Conservation (phyloP, 2,797 vertebrate genomes). For the Melanotaenia parkinsoni region DNA sequence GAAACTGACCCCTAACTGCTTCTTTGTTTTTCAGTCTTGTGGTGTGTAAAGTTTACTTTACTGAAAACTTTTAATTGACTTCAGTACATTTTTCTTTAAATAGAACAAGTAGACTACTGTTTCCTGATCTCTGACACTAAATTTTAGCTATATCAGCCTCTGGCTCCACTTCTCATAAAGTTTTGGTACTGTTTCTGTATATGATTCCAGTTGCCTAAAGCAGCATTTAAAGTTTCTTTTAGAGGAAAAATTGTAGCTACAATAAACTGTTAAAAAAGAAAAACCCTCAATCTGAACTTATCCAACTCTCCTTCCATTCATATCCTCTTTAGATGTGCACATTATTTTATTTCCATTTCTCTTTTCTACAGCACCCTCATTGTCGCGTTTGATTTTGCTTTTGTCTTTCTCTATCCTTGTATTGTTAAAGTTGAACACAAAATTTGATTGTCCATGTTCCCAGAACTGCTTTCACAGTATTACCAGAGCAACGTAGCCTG, state of each 20-base stretch:
- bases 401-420: slow-evolving; percentile 50
- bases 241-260: slow-evolving; percentile 10
- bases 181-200: slow-evolving; percentile 1
- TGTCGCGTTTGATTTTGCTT: slow-evolving; percentile 32
- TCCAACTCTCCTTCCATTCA: slow-evolving; percentile 19
- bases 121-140: neutral
- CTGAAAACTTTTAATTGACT: neutral
- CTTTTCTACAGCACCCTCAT: slow-evolving; percentile 10
- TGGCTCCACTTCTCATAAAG: slow-evolving; percentile 1
- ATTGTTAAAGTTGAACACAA: slow-evolving; percentile 55
- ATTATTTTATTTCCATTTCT: slow-evolving; percentile 29
- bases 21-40: neutral
- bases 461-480: slow-evolving; percentile 62
- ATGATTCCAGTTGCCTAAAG: slow-evolving; percentile 18
- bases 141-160: neutral
- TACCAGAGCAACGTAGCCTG: slow-evolving; percentile 50
- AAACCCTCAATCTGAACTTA: neutral
- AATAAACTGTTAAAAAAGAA: neutral
- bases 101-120: neutral
- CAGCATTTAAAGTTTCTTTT: slow-evolving; percentile 20
- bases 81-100: slow-evolving; percentile 4
- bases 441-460: slow-evolving; percentile 50
- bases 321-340: slow-evolving; percentile 20
- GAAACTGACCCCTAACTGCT: too few relatives aligned
- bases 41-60: slow-evolving; percentile 9